phyloP scores from a whole-genome alignment of 2,888 invertebrate species.

The Erebia aethiops region DNA sequence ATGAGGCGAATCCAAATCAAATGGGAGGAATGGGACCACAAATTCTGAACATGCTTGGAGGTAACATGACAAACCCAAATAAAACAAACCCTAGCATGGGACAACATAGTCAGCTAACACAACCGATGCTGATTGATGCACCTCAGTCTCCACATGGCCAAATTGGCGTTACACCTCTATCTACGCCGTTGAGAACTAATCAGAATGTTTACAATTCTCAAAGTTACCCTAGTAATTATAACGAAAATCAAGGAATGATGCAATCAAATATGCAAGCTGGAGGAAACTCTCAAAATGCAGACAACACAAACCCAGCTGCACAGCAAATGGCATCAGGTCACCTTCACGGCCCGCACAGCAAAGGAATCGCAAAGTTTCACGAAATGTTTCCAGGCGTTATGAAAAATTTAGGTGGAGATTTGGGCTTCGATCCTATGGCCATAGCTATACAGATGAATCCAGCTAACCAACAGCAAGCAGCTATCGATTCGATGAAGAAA shows the following conservation, averaged over 20 bases:
- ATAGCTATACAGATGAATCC: constrained; percentile 79
- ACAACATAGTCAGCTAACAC: constrained; percentile 28
- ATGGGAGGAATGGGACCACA: constrained; percentile 62
- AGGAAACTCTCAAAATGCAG: constrained; percentile 5
- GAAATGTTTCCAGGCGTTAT: constrained; percentile 73
- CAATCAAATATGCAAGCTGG: constrained; percentile 17
- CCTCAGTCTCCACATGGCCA: constrained; percentile 52
- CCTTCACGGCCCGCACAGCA: constrained; percentile 54
- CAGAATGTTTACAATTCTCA: constrained; percentile 32
- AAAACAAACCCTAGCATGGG: not conserved
- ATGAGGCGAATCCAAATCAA: constrained; percentile 30
- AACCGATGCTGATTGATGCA: constrained; percentile 47
- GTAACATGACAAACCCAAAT: constrained; percentile 37
- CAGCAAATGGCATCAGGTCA: constrained; percentile 40
- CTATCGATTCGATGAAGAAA: constrained; percentile 62
- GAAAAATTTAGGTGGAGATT: constrained; percentile 56
- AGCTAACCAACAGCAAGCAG: constrained; percentile 63
- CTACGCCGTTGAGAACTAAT: constrained; percentile 31
- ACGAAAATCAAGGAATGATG: constrained; percentile 23
- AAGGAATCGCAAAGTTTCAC: constrained; percentile 67
- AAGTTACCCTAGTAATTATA: constrained; percentile 2
- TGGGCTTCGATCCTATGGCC: constrained; percentile 75
- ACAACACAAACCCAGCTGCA: constrained; percentile 11
- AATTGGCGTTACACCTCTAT: constrained; percentile 45
- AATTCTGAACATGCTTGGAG: constrained; percentile 64